Base-by-base conservation (phyloP, 2,113 vertebrate species). In the Daboia siamensis region DNA sequence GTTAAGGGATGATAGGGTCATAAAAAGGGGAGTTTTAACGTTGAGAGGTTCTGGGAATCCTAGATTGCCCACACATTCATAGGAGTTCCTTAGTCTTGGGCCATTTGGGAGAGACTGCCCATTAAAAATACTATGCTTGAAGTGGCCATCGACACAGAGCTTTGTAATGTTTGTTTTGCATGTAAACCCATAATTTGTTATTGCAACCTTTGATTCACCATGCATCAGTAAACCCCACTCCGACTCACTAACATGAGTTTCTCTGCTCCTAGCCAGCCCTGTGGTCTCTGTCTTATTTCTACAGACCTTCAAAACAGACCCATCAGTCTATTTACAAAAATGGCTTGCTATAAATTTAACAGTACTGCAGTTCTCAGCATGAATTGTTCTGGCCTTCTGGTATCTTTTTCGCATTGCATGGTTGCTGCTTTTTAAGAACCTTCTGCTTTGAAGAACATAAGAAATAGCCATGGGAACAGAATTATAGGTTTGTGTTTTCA, bases 401-500 rank as follows among this genome's bases (percentile, higher is more conserved):
- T 55, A 54, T 88, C 4, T 69, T 69, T 91, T 92, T 54, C 24
- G 23, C 20, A 3, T 33, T n/a, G 52, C 21, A 93, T 84, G 0
- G 0, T 8, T 10, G 0, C 5, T 7, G 0, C 33, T 80, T 86
- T 92, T 95, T 89, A 48, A 56, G 0, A 1, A 11, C 0, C 5
- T 74, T 64, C 84, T 86, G 44, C 80, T 46, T 51, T 56, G 48
- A 84, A 93, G 87, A 9, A 87, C 7, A 33, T 6, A 24, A 48
- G 69, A n/a, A 61, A 2, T 57, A 9, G 9, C 15, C 15, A 3
- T 56, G 57, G 4, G 29, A 69, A 59, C 52, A 46, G 39, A 55
- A 46, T 46, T 33, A 64, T 1, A 0, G 0, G 74, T 1, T 39
- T 33, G 1, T 20, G 24, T 13, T 2, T 86, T 52, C 85, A 12